Base-by-base conservation (phyloP, 1,140 invertebrate genomes). In the Oedothorax gibbosus region DNA sequence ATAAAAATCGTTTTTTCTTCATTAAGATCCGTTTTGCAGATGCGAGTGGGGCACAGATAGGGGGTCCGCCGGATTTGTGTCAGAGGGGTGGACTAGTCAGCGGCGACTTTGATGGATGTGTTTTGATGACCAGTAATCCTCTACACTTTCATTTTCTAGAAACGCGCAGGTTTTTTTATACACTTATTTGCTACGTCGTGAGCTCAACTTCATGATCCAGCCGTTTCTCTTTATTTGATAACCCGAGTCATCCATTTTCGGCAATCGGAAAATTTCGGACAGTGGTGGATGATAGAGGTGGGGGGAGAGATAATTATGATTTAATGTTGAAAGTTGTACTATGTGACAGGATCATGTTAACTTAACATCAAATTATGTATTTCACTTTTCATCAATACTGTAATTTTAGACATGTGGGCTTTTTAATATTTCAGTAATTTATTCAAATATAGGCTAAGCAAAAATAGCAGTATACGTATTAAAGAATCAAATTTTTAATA, bases 21-120 rank as follows among this genome's bases (percentile, higher is more conserved):
- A 84, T 84, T 84, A 84, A 84, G 81, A 84, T 84, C 81, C 53
- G 81, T 84, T 84, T 84, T 84, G 81, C 81, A 84, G 81, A 84
- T 84, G 81, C 81, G 72, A 50, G 69, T 49, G 62, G 20, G 62
- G 10, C 72, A 54, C 71, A 76, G 75, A 84, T 71, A 62, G 72
- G 72, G 81, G 50, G 65, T 54, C 50, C 49, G 69, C 65, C 15
- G 81, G 81, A 84, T 84, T 84, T 84, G 81, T 66, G 81, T 62
- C 81, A 21, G 72, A 68, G 62, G 72, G 81, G 81, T 66, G 71
- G 71, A 73, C 71, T 57, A 51, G 66, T 57, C 78, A 18, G 53
- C 54, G 14, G 11, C 56, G 81, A 84, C 81, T 75, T n/a, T 84
- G 81, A 84, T 84, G 81, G 81, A 84, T 84, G 81, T 57, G 49